These are phyloP conservation scores for Gerris lacustris DNA, from an alignment of 2,888 invertebrate genomes.

Conservation along the genomic window DNA sequence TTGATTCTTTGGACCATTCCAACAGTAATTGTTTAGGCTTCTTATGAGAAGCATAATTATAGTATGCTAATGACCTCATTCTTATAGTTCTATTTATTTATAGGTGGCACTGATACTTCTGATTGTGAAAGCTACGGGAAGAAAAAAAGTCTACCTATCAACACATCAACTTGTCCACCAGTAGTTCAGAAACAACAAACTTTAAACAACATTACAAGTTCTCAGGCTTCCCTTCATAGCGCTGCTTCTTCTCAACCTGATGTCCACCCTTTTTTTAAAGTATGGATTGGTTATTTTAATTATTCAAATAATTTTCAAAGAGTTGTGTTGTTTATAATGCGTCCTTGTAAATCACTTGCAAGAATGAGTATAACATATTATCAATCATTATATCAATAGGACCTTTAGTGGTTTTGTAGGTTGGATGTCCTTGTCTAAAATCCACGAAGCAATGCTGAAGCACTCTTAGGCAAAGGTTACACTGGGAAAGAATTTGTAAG, in stretches of 20 bases:
- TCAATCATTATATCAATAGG: too few species aligned
- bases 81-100: conserved; percentile 2
- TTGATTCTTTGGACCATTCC: too few species aligned
- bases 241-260: conserved; percentile 41
- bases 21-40: too few species aligned
- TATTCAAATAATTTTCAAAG: neutral
- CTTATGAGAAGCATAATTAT: too few species aligned
- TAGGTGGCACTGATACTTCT: conserved; percentile 42
- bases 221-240: conserved; percentile 42
- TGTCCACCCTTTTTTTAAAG: conserved; percentile 48
- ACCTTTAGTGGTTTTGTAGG: too few species aligned
- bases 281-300: conserved; percentile 27
- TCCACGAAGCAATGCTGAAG: too few species aligned
- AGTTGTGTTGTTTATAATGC: neutral
- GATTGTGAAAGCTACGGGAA: conserved; percentile 50
- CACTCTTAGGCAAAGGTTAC: too few species aligned
- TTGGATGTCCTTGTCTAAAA: too few species aligned
- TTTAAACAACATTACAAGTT: conserved; percentile 38
- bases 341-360: too few species aligned
- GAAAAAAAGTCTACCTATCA: conserved; percentile 35
- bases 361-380: too few species aligned
- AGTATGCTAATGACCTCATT: neutral
- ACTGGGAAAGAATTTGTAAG: too few species aligned
- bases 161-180: conserved; percentile 35
- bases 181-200: conserved; percentile 34